Evolutionary conservation across 2,888 invertebrate genomes (phyloP).

Genomic region (Saturnia pavonia): DNA sequence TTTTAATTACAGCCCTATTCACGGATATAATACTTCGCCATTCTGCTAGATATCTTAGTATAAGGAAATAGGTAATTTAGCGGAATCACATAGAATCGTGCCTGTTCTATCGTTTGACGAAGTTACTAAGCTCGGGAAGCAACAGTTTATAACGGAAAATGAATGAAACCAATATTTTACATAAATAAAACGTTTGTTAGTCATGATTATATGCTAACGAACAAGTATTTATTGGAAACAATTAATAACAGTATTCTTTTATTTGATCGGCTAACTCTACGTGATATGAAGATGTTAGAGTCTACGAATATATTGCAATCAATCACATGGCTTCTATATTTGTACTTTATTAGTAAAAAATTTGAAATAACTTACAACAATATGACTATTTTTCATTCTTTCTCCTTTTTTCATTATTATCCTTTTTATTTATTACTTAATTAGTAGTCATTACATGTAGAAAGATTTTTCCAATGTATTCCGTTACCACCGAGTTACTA

Average conservation of each 20-base stretch:
- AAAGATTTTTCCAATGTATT: too few relatives aligned
- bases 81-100: slow-evolving; percentile 8
- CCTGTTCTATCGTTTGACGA: slow-evolving; percentile 8
- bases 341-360: background rate
- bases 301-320: background rate
- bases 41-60: background rate
- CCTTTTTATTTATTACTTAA: too few relatives aligned
- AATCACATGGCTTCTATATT: background rate
- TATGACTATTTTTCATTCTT: background rate
- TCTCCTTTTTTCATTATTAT: too few relatives aligned
- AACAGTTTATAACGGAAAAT: slow-evolving; percentile 12
- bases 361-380: background rate
- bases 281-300: background rate
- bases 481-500: too few relatives aligned
- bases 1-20: background rate
- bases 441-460: too few relatives aligned
- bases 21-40: background rate
- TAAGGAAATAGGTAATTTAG: slow-evolving; percentile 8
- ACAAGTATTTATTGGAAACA: background rate
- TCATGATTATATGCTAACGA: background rate
- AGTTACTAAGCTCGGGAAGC: background rate
- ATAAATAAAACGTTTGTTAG: slow-evolving; percentile 14
- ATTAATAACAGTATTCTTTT: slow-evolving; percentile 11
- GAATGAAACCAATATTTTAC: slow-evolving; percentile 5
- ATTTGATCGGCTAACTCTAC: background rate